phyloP scores from a whole-genome alignment of 2,113 vertebrate species.

The Poeciliopsis prolifica region DNA sequence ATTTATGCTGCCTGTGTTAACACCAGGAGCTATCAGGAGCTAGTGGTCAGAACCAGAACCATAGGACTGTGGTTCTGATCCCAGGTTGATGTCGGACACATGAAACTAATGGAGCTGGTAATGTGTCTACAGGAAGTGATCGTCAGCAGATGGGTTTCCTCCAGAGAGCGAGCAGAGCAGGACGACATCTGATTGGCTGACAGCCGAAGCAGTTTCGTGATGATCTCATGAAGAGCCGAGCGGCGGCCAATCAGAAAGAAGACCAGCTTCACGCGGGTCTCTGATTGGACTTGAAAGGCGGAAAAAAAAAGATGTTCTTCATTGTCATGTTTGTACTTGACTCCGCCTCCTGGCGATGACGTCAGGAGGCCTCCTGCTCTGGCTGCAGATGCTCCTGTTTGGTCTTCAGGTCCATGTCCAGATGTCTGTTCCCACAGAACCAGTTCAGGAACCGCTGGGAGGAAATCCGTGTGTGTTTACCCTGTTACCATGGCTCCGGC shows the following conservation, averaged over 20 bases:
- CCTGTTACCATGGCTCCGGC: neutral
- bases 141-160: conserved; percentile 91
- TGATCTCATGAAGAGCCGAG: neutral
- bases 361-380: neutral
- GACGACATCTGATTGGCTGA: conserved; percentile 81
- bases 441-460: neutral
- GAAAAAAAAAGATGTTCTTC: neutral
- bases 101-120: neutral
- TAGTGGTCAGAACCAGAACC: no score
- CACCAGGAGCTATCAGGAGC: no score
- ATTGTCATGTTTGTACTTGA: neutral
- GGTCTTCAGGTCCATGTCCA: neutral
- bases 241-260: no score
- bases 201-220: neutral
- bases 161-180: conserved; percentile 88
- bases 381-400: neutral
- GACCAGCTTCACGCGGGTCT: neutral
- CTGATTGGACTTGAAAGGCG: neutral
- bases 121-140: conserved; percentile 86
- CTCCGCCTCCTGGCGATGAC: neutral
- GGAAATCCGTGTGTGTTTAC: neutral
- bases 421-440: neutral
- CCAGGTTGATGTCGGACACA: neutral
- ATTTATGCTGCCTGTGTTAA: no score
- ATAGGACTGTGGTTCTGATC: no score